Percentiles rank a stretch among this genome's conserved stretches.
These are phyloP conservation scores for Noctilio leporinus DNA, from an alignment of 2,113 vertebrate species.

Conservation along the genomic window DNA sequence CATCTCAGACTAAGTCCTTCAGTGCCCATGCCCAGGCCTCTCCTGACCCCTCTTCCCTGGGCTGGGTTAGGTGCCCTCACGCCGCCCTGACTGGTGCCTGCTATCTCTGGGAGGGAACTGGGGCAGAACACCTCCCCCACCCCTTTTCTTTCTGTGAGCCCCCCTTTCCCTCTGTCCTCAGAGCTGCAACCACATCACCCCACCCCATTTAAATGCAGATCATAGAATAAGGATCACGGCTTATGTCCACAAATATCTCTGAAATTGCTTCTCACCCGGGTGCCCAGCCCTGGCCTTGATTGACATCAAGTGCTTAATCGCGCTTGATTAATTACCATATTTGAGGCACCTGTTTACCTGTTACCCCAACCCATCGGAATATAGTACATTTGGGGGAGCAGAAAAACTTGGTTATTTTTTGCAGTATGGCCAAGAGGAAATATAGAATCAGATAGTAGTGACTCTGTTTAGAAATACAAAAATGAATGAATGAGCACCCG, in stretches of 20 bases:
- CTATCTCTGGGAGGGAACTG: too few species aligned
- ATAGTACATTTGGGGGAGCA: rapidly evolving
- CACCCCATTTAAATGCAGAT: not conserved
- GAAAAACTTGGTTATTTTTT: not conserved
- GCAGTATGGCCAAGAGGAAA: not conserved
- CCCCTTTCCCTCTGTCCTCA: not conserved
- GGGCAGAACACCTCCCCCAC: not conserved
- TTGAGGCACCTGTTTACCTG: not conserved
- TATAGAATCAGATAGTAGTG: not conserved
- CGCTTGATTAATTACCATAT: rapidly evolving
- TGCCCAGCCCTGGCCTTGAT: slow-evolving; percentile 53
- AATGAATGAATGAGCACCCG: rapidly evolving
- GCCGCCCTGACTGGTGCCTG: too few species aligned
- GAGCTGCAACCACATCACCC: not conserved
- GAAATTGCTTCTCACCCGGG: slow-evolving; percentile 18
- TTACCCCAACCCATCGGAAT: too few species aligned
- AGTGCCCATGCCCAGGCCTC: rapidly evolving
- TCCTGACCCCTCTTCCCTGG: too few species aligned
- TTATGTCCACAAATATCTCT: slow-evolving; percentile 3
- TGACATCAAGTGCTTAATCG: slow-evolving; percentile 56
- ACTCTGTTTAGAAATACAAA: not conserved
- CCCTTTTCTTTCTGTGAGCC: rapidly evolving
- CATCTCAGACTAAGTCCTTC: too few species aligned
- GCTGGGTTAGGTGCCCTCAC: rapidly evolving
- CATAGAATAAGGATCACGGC: slow-evolving; percentile 26